Evolutionary conservation across 2,888 invertebrate genomes (phyloP).

Genomic region (Caenorhabditis sp.): DNA sequence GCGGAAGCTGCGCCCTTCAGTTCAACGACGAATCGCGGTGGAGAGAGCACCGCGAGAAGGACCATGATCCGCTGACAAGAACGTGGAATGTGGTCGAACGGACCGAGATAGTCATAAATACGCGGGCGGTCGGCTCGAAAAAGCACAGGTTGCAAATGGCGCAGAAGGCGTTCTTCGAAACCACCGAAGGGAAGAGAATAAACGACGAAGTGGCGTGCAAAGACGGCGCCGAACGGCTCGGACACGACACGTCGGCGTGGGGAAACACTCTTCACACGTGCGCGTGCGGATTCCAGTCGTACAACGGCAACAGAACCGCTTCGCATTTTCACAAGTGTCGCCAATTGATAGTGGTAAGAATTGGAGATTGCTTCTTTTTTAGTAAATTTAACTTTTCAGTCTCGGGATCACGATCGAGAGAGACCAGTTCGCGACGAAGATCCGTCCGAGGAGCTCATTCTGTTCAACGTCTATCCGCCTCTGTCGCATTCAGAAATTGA

Average conservation of each 20-base stretch:
- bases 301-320: slow-evolving; percentile 48
- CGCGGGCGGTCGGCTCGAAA: not conserved
- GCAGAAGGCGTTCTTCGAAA: slow-evolving; percentile 20
- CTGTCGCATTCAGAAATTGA: slow-evolving; percentile 7
- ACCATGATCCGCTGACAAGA: slow-evolving; percentile 4
- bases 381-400: not conserved
- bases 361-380: too few species aligned
- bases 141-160: slow-evolving; percentile 4
- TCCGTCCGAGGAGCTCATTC: slow-evolving; percentile 16
- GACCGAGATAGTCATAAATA: not conserved
- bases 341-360: not conserved
- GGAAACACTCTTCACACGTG: slow-evolving; percentile 22
- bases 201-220: slow-evolving; percentile 34
- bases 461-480: slow-evolving; percentile 40
- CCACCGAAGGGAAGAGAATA: slow-evolving; percentile 35
- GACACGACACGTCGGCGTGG: slow-evolving; percentile 21
- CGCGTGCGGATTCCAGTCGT: slow-evolving; percentile 40
- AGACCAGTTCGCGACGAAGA: not conserved
- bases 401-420: slow-evolving; percentile 15
- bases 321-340: slow-evolving; percentile 46
- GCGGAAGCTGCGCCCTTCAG: slow-evolving; percentile 21
- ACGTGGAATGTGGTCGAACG: slow-evolving; percentile 23
- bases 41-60: slow-evolving; percentile 1
- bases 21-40: slow-evolving; percentile 7
- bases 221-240: slow-evolving; percentile 13